Base-by-base conservation (phyloP, 2,797 vertebrate genomes). In the Chanos chanos region DNA sequence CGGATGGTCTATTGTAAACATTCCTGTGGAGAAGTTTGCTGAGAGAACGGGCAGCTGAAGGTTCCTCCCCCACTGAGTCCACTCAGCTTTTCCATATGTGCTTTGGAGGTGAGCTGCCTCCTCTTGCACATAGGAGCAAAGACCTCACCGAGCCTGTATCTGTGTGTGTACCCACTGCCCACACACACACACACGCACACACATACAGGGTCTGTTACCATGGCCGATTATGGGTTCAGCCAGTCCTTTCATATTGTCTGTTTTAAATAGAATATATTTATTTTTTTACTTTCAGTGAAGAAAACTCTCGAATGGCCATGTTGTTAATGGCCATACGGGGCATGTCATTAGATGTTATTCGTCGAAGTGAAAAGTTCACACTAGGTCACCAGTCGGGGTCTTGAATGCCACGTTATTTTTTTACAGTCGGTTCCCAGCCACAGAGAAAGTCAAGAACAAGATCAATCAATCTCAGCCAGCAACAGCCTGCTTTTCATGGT, bases 81-180 rank as follows among this genome's bases (percentile, higher is more conserved):
- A 12, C 34, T 66, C 53, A 41, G 39, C 47, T 66, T 66, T 66
- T 50, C 62, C 61, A 58, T 28, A 13, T 10, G 15, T 19, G 27
- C 44, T 41, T 19, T 45, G 36, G 21, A 21, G 40, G 4, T 7
- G 4, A 49, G 10, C 49, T 12, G 25, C 50, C 10, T 62, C 28
- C 9, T 33, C 31, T 49, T 18, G 15, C 43, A 9, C 57, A 36
- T 45, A 10, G 4, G 43, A 47, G 19, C 34, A 37, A 25, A 16
- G n/a, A 12, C 31, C 15, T 5, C 21, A 27, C 22, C 37, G 7
- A 52, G 43, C 7, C 30, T 24, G 7, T 28, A 7, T 7, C 28
- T 5, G 28, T 7, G n/a, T n/a, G n/a, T 18, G 7, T 40, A 15
- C 16, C 7, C 2, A 40, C 13, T 48, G 22, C 7, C 28, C 28